Evolutionary conservation across 2,113 vertebrate genomes (phyloP).

Genomic region (Syngnathus scovelli): DNA sequence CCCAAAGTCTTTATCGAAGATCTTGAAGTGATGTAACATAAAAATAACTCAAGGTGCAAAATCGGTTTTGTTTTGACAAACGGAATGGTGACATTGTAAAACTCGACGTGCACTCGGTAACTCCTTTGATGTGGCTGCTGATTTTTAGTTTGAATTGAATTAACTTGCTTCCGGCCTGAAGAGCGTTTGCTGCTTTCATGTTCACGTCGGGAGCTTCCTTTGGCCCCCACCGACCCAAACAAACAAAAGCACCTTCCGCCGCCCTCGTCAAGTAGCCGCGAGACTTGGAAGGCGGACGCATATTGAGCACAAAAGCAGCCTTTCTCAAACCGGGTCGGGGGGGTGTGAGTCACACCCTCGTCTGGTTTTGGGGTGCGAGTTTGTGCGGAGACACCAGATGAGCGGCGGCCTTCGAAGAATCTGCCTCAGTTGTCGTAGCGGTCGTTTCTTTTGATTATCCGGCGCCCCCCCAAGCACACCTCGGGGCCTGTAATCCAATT

Average conservation of each 20-base stretch:
- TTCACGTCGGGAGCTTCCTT: too few relatives aligned
- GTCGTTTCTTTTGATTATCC: conserved; percentile 14
- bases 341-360: not conserved
- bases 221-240: not conserved
- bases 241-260: not conserved
- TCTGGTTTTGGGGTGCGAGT: not conserved
- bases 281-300: not conserved
- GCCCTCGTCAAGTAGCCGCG: not conserved
- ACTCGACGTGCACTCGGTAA: too few relatives aligned
- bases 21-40: too few relatives aligned
- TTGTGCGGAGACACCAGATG: not conserved
- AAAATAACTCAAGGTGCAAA: too few relatives aligned
- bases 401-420: not conserved
- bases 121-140: too few relatives aligned
- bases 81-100: too few relatives aligned
- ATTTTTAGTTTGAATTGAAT: too few relatives aligned
- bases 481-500: conserved; percentile 68
- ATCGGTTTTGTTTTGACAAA: too few relatives aligned
- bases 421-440: not conserved
- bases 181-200: too few relatives aligned
- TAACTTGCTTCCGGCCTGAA: too few relatives aligned
- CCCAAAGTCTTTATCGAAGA: too few relatives aligned
- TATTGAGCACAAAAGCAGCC: not conserved
- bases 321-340: not conserved
- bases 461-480: conserved; percentile 38